Evolutionary conservation across 2,113 vertebrate genomes (phyloP), one percentile per base, ranked within the genome.

Genomic region (Rissa tridactyla): DNA sequence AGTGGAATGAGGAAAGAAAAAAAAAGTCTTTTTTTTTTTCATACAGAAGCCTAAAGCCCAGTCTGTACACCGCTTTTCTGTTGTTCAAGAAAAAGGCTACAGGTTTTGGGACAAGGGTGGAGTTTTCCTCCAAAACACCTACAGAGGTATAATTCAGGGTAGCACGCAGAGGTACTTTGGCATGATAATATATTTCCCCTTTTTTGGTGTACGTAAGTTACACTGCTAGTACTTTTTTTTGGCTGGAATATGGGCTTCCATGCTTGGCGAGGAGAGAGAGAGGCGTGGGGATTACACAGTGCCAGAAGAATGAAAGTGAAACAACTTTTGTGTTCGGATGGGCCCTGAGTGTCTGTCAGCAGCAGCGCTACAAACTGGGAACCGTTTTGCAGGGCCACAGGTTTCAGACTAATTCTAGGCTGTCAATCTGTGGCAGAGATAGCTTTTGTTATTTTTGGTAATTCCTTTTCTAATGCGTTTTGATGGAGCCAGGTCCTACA

Each of bases 181-280:
- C 23, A 7, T 52, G n/a, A 52, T 64, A n/a, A 64, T 22, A 1
- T 15, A 52, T n/a, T 49, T 65, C 10, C 30, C 11, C 4, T 23
- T 54, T 85, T 79, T 62, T 58, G 21, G 25, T 34, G 26, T 40
- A 66, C 2, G 1, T 30, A 62, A 68, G 4, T 68, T 57, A 52
- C 34, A 36, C 42, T 68, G 6, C 36, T 30, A 52, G 42, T 17
- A 27, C 14, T 27, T 88, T 52, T 42, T 71, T 52, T 49, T 71
- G 46, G 9, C 58, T 66, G 15, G 57, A 78, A 19, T 66, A 75
- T 25, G 34, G 73, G 36, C 51, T 61, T 66, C 51, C 11, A 26
- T 0, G 3, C 30, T 55, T 0, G 0, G 4, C 0, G 8, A 77
- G 47, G 36, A 61, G 42, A 52, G 51, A 55, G 62, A 21, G 42